Evolutionary conservation across 2,888 invertebrate genomes (phyloP).

Genomic region (Parapristionchus giblindavisi): DNA sequence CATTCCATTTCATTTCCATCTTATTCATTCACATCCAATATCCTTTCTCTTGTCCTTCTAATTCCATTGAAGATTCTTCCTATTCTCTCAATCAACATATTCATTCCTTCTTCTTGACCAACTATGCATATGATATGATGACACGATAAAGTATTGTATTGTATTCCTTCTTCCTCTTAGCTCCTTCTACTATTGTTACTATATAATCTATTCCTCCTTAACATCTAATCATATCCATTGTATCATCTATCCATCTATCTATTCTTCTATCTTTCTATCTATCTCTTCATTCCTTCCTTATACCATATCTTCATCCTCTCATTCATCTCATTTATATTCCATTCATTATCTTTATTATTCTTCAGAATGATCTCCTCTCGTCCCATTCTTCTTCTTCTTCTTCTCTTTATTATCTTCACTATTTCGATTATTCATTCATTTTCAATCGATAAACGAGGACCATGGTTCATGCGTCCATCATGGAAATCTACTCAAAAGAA

Average conservation of each 20-base stretch:
- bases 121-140: no score
- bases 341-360: no score
- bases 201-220: background rate
- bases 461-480: slow-evolving; percentile 50
- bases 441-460: slow-evolving; percentile 34
- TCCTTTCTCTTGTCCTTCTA: background rate
- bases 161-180: background rate
- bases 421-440: slow-evolving; percentile 5
- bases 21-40: background rate
- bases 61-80: background rate
- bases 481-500: slow-evolving; percentile 44
- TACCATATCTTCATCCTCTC: no score
- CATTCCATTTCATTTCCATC: background rate
- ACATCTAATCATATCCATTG: background rate
- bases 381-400: slow-evolving; percentile 10
- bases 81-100: background rate
- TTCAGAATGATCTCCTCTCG: background rate
- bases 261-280: background rate
- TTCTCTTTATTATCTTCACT: slow-evolving; percentile 3
- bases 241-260: background rate
- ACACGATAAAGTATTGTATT: no score
- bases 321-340: no score
- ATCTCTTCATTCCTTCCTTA: background rate
- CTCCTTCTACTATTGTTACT: background rate
- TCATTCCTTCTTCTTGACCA: no score